Percentiles rank a stretch among this genome's conserved stretches.
Evolutionary conservation across 2,797 vertebrate genomes (phyloP).

Genomic region (Premnoplex brunnescens): DNA sequence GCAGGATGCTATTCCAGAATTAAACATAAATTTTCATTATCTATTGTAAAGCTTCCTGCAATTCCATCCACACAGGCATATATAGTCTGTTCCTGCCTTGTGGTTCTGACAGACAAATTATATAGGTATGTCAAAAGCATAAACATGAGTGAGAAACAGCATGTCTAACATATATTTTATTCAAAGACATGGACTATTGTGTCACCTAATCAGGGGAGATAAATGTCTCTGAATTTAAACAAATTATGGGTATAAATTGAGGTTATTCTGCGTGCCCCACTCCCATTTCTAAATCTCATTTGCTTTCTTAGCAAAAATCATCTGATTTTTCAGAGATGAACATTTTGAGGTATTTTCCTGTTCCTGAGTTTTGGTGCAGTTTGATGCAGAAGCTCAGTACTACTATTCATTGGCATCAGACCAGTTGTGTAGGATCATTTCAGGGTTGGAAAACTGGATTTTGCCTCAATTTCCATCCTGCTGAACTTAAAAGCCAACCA

Average conservation of each 20-base stretch:
- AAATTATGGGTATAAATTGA: background rate
- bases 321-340: background rate
- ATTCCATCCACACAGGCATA: background rate
- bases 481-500: too few species aligned
- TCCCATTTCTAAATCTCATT: background rate
- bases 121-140: background rate
- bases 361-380: background rate
- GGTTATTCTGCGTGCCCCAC: background rate
- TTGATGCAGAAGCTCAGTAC: too few species aligned
- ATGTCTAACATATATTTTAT: constrained; percentile 11
- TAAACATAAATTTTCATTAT: background rate
- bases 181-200: background rate
- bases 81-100: background rate
- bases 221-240: background rate
- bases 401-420: too few species aligned
- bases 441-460: too few species aligned
- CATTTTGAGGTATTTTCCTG: background rate
- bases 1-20: background rate
- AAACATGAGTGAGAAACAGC: constrained; percentile 9
- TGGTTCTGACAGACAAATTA: constrained; percentile 31
- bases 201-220: background rate
- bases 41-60: background rate
- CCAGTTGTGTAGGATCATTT: too few species aligned
- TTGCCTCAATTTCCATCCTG: too few species aligned
- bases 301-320: background rate